Evolutionary conservation across 2,888 invertebrate species (phyloP), one percentile per base, ranked within the genome.

Genomic region (Imbricaverruca yamaguchii): DNA sequence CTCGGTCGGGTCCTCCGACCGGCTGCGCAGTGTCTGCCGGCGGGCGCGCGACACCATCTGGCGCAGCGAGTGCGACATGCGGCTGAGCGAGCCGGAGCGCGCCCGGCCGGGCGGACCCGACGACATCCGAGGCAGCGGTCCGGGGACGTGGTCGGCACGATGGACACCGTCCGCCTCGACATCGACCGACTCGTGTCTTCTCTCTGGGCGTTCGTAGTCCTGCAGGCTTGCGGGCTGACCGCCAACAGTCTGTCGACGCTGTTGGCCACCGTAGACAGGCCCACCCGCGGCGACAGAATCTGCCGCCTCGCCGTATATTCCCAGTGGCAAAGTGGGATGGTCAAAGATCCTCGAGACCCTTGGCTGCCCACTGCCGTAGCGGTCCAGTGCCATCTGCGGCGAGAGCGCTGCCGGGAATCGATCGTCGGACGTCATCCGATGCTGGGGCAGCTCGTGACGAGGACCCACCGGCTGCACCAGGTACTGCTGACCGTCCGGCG

Each of bases 1-100:
- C 1, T 53, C 55, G 55, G 13, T 8, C 2, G 74, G 74, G 2
- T 74, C 74, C 55, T 74, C 74, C 9, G 74, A 74, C 7, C 53
- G 74, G n/a, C 74, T 74, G 74, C 74, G 74, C 9, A 10, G 8
- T 6, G 15, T 21, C 21, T 1, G 74, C 9, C 55, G 53, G 2
- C n/a, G 18, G 21, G 0, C 21, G 8, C 53, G 8, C 10, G 53
- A 8, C 21, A 74, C 74, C 74, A 74, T 74, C 55, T 74, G 74
- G 10, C 74, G 74, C 8, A 74, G 55, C 6, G 74, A 74, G 74
- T 74, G 74, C 10, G 74, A 74, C 74, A 74, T 74, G 21, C 74
- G 53, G 55, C 74, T 74, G 8, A 74, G 15, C 6, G 74, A 55
- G 4, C 23, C 74, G 15, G 55, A 53, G 10, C 74, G 74, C 21